phyloP scores from a whole-genome alignment of 2,113 vertebrate species.

The Nothoprocta perdicaria region DNA sequence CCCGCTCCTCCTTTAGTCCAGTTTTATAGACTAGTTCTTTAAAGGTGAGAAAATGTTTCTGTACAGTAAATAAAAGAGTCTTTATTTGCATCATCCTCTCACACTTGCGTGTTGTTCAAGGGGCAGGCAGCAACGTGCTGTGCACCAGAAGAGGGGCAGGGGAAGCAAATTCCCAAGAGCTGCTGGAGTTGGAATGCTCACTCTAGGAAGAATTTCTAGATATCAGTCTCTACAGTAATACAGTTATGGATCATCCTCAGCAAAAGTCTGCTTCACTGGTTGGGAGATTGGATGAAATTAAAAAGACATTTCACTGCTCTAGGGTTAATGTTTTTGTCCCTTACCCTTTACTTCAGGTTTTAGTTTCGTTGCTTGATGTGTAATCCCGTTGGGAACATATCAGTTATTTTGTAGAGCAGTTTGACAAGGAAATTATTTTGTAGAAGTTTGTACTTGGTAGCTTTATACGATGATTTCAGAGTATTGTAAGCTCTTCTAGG shows the following conservation, averaged over 20 bases:
- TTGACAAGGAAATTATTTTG: background rate
- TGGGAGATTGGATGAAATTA: background rate
- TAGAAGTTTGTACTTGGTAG: background rate
- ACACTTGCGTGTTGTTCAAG: fast-evolving
- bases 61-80: background rate
- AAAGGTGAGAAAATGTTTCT: background rate
- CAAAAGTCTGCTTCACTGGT: background rate
- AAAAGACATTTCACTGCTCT: background rate
- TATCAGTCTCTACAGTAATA: background rate
- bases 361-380: background rate
- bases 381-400: background rate
- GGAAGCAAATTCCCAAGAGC: background rate
- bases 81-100: background rate
- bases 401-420: background rate
- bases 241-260: background rate
- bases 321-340: background rate
- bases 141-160: background rate
- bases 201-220: background rate
- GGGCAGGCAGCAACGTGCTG: fast-evolving
- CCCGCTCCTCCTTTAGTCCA: background rate
- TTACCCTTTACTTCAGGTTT: background rate
- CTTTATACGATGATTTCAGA: background rate
- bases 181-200: background rate
- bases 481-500: background rate
- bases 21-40: background rate